phyloP scores from a whole-genome alignment of 2,888 invertebrate genomes.

The Habrosyne pyritoides region DNA sequence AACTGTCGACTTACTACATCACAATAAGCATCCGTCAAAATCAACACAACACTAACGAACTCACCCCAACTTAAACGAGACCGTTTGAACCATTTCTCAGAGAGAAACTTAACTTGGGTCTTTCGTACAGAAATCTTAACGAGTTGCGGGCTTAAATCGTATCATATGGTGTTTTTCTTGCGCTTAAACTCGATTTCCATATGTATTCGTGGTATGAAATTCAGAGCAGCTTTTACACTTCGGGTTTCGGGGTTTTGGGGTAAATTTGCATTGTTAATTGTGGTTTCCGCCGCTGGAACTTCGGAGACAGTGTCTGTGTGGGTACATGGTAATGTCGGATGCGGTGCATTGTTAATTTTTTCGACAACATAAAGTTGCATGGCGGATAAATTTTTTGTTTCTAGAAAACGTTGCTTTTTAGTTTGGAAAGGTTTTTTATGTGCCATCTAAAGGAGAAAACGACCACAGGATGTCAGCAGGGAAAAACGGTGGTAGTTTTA shows the following conservation, averaged over 20 bases:
- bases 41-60: conserved; percentile 2
- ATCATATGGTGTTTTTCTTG: conserved; percentile 63
- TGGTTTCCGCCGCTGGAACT: conserved; percentile 44
- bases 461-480: too few species aligned
- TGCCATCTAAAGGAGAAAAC: too few species aligned
- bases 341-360: conserved; percentile 28
- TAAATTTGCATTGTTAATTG: conserved; percentile 82
- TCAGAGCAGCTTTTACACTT: conserved; percentile 67
- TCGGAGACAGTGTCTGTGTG: conserved; percentile 24
- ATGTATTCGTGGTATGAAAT: conserved; percentile 76
- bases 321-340: conserved; percentile 27
- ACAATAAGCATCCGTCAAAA: neutral
- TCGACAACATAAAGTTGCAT: neutral
- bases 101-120: conserved; percentile 14
- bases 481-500: too few species aligned
- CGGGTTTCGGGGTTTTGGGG: conserved; percentile 19
- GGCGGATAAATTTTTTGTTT: neutral
- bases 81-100: conserved; percentile 12
- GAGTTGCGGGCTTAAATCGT: conserved; percentile 42
- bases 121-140: conserved; percentile 41
- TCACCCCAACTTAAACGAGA: conserved; percentile 4
- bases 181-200: conserved; percentile 69
- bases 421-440: too few species aligned
- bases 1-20: too few species aligned
- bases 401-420: neutral